Base-by-base conservation (phyloP, 2,888 invertebrate species). In the Sarcophaga caerulescens region DNA sequence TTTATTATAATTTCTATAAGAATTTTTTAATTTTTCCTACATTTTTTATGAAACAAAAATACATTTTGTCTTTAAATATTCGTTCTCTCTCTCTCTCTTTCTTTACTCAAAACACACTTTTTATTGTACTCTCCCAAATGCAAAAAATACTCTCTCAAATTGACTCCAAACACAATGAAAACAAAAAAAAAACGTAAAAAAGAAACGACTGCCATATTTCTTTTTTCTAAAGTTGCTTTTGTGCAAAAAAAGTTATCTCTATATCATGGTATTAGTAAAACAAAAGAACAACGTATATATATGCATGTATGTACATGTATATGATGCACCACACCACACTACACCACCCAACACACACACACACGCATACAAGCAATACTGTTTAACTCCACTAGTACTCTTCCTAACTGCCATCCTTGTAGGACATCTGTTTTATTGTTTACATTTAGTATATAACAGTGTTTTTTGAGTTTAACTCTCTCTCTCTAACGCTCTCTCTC, bases 221-320 rank as follows among this genome's bases (percentile, higher is more conserved):
- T 47, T 82, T 71, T 65, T 70, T 59, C 47, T 71, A 60, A 47
- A 35, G 6, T 10, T 17, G 57, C 62, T 35, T 60, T 35, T 78
- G 52, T 70, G 84, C 78, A 81, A 84, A 78, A 84, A 86, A 81
- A 86, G 82, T 84, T 84, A 86, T 86, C 81, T 78, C 57, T 74
- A 66, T 23, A 52, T 78, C 35, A 8, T 6, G 8, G 45, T 21
- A 70, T 79, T 79, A 70, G 69, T 68, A 75, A 63, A 68, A 79
- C 75, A 59, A 65, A 63, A 19, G 25, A 59, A 79, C 14, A 52
- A 71, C 60, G 60, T 35, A 44, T 17, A 69, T 8, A 69, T 17
- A 57, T 57, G 10, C 17, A 57, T 57, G 14, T 17, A 57, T 4
- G 4, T 57, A 35, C 17, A 17, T n/a, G n/a, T n/a, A n/a, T n/a